Percentiles rank a stretch among this genome's conserved stretches.
Evolutionary conservation across 2,888 invertebrate species (phyloP).

Genomic region (Onthophagus sagittarius): DNA sequence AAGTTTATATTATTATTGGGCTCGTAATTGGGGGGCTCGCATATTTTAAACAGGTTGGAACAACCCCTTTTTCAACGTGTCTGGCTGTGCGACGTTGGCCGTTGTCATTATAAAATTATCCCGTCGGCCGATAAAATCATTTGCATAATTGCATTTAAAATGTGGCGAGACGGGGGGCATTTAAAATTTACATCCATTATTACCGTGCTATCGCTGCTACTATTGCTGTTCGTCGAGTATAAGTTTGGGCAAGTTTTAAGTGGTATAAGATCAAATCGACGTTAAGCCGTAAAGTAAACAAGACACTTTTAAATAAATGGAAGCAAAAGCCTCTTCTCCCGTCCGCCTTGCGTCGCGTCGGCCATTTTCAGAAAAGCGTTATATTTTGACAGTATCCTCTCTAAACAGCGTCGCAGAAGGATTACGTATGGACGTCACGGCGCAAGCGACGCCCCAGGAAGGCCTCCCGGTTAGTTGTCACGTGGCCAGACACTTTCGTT

Average conservation of each 20-base stretch:
- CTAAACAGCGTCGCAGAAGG: conserved; percentile 35
- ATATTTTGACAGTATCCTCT: conserved; percentile 41
- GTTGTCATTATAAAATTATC: conserved; percentile 17
- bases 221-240: not conserved
- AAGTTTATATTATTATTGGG: not conserved
- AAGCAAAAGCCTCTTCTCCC: conserved; percentile 28
- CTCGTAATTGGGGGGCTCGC: not conserved
- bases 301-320: conserved; percentile 25
- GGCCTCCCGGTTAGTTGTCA: conserved; percentile 33
- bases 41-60: not conserved
- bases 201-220: not conserved
- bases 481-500: conserved; percentile 42
- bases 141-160: conserved; percentile 22
- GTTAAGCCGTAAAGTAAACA: conserved; percentile 12
- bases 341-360: conserved; percentile 30
- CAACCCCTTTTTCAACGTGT: not conserved
- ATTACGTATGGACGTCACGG: conserved; percentile 38
- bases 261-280: not conserved
- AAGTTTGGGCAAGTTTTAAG: not conserved
- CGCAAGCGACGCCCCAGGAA: not conserved
- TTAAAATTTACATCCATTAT: not conserved
- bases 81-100: not conserved
- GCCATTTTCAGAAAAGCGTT: conserved; percentile 31
- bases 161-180: not conserved
- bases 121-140: conserved; percentile 14